Conservation (phyloP, 2,888 invertebrate species). For the Eupithecia centaureata region DNA sequence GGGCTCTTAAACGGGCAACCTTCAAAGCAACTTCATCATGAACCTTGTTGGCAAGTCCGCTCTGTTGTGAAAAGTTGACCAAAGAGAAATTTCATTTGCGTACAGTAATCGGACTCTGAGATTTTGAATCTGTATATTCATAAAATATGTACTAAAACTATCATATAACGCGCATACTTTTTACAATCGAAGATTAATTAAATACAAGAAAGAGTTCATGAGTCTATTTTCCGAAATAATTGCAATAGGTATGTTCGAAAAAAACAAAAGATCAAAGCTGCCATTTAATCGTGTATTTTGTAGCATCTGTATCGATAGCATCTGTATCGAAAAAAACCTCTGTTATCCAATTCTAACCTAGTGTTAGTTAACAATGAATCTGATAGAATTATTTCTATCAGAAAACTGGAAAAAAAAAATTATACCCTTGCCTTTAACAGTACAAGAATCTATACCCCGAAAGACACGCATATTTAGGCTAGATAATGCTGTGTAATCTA, state of each 20-base stretch:
- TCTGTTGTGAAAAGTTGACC: too few species aligned
- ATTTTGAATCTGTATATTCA: background rate
- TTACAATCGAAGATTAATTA: background rate
- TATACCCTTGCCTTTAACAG: too few species aligned
- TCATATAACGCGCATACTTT: background rate
- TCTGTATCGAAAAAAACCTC: background rate
- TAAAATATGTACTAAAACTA: background rate
- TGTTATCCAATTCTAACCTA: background rate
- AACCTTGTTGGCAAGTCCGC: background rate
- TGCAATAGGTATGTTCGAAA: background rate
- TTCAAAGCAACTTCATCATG: background rate
- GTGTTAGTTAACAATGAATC: background rate
- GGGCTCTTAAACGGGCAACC: slow-evolving; percentile 14
- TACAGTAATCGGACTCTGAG: too few species aligned
- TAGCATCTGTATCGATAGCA: too few species aligned
- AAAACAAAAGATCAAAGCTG: background rate
- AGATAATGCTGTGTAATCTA: too few species aligned
- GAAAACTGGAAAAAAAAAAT: too few species aligned
- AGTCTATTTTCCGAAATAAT: background rate
- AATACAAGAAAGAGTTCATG: background rate
- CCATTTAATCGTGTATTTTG: background rate
- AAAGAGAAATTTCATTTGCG: too few species aligned
- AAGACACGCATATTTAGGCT: background rate
- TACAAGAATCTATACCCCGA: background rate
- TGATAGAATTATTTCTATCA: background rate